Conservation (phyloP, 2,888 invertebrate species). For the Amblyjoppa fuscipennis region DNA sequence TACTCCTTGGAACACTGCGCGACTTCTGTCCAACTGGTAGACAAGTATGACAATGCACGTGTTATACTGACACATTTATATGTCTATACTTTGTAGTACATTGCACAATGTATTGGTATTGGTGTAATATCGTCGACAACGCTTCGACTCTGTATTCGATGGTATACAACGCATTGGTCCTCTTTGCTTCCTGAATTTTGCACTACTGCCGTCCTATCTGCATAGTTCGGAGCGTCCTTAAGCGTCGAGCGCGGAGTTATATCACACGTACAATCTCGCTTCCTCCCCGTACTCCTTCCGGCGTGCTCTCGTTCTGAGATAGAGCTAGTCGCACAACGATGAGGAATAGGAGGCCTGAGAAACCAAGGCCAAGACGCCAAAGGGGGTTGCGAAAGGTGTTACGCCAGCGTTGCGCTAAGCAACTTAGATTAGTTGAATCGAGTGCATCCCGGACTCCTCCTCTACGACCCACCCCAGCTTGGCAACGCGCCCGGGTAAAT, state of each 20-base stretch:
- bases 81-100: not conserved
- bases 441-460: slow-evolving; percentile 75
- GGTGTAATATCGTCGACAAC: not conserved
- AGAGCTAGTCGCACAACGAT: slow-evolving; percentile 30
- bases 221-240: slow-evolving; percentile 24
- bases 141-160: slow-evolving; percentile 1
- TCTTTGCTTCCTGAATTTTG: slow-evolving; percentile 5
- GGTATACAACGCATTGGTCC: not conserved
- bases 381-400: slow-evolving; percentile 69
- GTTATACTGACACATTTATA: not conserved
- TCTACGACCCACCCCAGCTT: slow-evolving; percentile 57
- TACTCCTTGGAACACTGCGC: no score
- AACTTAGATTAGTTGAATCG: slow-evolving; percentile 84
- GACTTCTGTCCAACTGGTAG: not conserved
- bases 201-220: slow-evolving; percentile 5
- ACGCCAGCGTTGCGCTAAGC: slow-evolving; percentile 81
- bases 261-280: slow-evolving; percentile 40
- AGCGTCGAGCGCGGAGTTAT: slow-evolving; percentile 28
- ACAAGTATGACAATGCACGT: not conserved
- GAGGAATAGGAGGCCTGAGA: slow-evolving; percentile 33
- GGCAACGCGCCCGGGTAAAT: slow-evolving; percentile 82
- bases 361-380: slow-evolving; percentile 69
- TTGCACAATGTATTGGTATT: slow-evolving; percentile 9
- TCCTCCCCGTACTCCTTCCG: not conserved
- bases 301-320: slow-evolving; percentile 9